These are phyloP conservation scores for Coelinius sp. DNA, from an alignment of 2,888 invertebrate genomes.

Conservation along the genomic window DNA sequence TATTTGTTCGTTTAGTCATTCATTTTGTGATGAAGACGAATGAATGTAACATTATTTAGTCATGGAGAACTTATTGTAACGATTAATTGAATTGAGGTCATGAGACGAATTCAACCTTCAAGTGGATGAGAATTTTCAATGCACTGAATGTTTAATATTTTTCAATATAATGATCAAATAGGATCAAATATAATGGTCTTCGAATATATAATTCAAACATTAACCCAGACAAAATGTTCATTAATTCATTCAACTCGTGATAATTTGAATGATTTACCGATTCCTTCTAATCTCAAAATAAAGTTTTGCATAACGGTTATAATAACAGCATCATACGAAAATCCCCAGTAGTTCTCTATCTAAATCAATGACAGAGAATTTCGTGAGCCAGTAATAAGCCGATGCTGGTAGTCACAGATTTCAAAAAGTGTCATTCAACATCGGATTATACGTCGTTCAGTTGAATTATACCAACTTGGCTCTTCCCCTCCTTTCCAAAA, in stretches of 20 bases:
- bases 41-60: not conserved
- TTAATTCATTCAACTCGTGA: not conserved
- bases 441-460: constrained; percentile 9
- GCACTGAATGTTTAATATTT: not conserved
- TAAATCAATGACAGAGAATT: constrained; percentile 23
- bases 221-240: not conserved
- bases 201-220: not conserved
- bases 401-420: constrained; percentile 21
- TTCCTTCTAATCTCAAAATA: not conserved
- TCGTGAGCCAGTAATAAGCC: not conserved
- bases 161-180: not conserved
- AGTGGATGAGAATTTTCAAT: not conserved
- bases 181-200: not conserved
- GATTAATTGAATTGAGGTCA: not conserved
- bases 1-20: not conserved
- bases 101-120: not conserved
- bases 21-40: not conserved
- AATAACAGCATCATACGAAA: not conserved
- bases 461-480: constrained; percentile 7
- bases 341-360: not conserved
- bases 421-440: constrained; percentile 25
- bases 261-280: not conserved
- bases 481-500: not conserved
- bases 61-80: not conserved
- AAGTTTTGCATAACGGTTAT: not conserved